phyloP scores from a whole-genome alignment of 1,140 invertebrate genomes.

The Leptonema lineaticorne region DNA sequence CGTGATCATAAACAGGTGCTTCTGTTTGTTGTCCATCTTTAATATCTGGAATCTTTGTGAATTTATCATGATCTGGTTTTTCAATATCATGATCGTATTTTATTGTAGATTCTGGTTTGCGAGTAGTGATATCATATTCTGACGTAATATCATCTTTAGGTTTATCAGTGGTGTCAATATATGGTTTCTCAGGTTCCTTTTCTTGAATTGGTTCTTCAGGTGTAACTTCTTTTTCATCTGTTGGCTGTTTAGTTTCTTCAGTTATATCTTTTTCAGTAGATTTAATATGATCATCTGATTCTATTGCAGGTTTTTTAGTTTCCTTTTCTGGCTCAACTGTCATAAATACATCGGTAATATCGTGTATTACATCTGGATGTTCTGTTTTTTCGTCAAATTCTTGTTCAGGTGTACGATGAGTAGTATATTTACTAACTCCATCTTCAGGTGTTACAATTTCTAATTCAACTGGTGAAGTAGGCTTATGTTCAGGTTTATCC shows the following conservation, averaged over 20 bases:
- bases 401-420: no score
- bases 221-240: neutral
- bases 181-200: neutral
- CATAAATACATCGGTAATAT: neutral
- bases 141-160: neutral
- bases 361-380: neutral
- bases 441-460: no score
- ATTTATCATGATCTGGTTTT: neutral
- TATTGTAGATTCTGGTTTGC: neutral
- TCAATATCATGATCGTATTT: neutral
- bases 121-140: no score
- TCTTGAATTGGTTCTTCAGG: conserved; percentile 1
- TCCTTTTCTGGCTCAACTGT: conserved; percentile 1
- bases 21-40: conserved; percentile 21
- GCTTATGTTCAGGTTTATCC: no score
- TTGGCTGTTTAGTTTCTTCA: neutral
- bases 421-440: neutral
- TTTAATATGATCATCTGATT: conserved; percentile 1
- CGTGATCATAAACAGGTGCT: neutral
- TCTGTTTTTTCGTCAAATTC: neutral
- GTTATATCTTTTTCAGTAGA: neutral
- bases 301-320: neutral
- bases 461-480: no score
- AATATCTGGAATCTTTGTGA: neutral
- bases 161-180: neutral